Conservation (phyloP, 2,797 vertebrate species). For the Hydrolagus colliei region DNA sequence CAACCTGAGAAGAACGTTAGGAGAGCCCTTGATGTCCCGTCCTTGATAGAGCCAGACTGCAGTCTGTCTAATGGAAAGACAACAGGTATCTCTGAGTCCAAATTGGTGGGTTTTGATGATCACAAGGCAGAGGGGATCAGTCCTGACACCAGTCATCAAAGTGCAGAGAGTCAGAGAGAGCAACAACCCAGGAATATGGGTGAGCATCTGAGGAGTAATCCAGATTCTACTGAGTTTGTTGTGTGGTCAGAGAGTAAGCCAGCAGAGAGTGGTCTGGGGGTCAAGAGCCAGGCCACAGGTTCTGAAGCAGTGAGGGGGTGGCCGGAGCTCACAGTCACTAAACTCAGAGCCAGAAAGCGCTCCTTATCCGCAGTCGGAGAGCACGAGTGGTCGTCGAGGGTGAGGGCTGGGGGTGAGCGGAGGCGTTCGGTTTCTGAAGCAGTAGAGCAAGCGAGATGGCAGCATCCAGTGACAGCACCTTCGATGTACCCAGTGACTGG, state of each 20-base stretch:
- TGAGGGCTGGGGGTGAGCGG: background rate
- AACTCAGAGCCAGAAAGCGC: background rate
- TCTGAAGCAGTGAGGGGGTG: background rate
- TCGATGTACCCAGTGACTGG: background rate
- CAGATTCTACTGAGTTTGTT: too few relatives aligned
- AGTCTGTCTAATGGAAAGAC: constrained; percentile 1
- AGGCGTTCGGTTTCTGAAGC: background rate
- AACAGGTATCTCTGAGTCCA: background rate
- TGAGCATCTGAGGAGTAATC: background rate
- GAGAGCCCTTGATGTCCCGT: background rate
- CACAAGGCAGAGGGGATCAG: background rate
- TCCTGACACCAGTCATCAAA: background rate
- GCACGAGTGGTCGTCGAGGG: background rate
- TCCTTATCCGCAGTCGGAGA: background rate
- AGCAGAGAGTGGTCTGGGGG: background rate
- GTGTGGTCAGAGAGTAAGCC: background rate
- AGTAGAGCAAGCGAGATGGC: background rate
- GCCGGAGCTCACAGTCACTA: background rate
- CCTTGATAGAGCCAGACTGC: background rate
- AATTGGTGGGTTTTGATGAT: constrained; percentile 1
- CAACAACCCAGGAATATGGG: background rate
- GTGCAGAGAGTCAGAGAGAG: background rate
- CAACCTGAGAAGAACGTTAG: background rate
- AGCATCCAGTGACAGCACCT: too few relatives aligned
- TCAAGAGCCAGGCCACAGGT: background rate